Evolutionary conservation across 2,888 invertebrate species (phyloP).

Genomic region (Bugula neritina): DNA sequence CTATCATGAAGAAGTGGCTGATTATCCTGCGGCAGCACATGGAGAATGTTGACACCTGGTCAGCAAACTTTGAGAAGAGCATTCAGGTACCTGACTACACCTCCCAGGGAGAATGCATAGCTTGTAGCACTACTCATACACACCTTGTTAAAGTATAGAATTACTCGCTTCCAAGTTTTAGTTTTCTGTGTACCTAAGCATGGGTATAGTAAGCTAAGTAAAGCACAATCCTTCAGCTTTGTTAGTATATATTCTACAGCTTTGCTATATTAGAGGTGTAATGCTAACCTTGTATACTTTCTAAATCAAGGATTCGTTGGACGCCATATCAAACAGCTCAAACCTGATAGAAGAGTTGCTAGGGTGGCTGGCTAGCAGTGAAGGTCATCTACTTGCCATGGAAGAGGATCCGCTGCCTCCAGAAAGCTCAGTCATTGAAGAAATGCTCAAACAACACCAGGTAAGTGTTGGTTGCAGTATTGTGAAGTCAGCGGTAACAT

Average conservation of each 20-base stretch:
- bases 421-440: conserved; percentile 78
- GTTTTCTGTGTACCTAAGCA: too few species aligned
- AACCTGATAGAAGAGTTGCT: conserved; percentile 84
- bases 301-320: conserved; percentile 78
- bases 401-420: conserved; percentile 86
- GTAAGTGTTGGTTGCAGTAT: too few species aligned
- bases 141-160: too few species aligned
- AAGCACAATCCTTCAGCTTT: too few species aligned
- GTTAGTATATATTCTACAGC: too few species aligned
- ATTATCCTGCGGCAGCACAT: conserved; percentile 91
- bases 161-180: too few species aligned
- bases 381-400: conserved; percentile 72
- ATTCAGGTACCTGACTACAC: conserved; percentile 15
- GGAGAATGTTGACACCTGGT: conserved; percentile 54
- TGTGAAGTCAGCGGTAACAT: too few species aligned
- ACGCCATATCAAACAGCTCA: conserved; percentile 73
- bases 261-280: too few species aligned
- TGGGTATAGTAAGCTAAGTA: too few species aligned
- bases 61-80: conserved; percentile 20
- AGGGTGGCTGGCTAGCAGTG: conserved; percentile 84
- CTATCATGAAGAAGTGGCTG: conserved; percentile 97
- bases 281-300: too few species aligned
- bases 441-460: conserved; percentile 49
- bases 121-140: too few species aligned
- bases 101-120: too few species aligned